These are phyloP conservation scores for Slavum lentiscoides DNA, from an alignment of 2,888 invertebrate genomes.

Conservation along the genomic window DNA sequence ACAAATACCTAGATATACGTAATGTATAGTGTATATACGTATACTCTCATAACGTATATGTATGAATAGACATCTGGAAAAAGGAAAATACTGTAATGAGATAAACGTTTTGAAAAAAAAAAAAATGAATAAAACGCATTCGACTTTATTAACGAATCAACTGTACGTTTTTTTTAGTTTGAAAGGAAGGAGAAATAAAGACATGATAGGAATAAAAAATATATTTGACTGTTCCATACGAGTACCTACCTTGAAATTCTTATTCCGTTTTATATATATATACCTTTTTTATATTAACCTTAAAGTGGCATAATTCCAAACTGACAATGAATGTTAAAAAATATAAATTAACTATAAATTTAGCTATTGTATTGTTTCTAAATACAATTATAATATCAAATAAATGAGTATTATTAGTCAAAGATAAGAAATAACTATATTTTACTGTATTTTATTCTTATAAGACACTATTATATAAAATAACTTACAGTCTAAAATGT, in stretches of 20 bases:
- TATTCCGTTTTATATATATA: background rate
- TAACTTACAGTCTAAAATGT: too few relatives aligned
- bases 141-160: conserved; percentile 16
- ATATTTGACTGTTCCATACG: conserved; percentile 10
- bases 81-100: background rate
- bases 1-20: background rate
- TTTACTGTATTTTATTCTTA: too few relatives aligned
- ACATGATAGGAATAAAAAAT: conserved; percentile 27
- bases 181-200: background rate
- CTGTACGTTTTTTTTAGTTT: conserved; percentile 24
- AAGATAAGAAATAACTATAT: too few relatives aligned
- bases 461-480: too few relatives aligned
- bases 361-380: too few relatives aligned
- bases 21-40: background rate
- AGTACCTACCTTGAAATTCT: background rate
- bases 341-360: background rate
- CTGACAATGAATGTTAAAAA: background rate
- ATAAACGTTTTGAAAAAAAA: conserved; percentile 28
- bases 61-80: background rate
- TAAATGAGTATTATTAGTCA: too few relatives aligned
- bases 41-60: background rate
- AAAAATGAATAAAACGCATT: conserved; percentile 24
- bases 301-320: conserved; percentile 12
- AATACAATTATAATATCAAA: too few relatives aligned
- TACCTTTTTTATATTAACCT: background rate